Percentiles rank a stretch among this genome's conserved stretches.
phyloP scores from a whole-genome alignment of 2,888 invertebrate species.

The Apeira syringaria region DNA sequence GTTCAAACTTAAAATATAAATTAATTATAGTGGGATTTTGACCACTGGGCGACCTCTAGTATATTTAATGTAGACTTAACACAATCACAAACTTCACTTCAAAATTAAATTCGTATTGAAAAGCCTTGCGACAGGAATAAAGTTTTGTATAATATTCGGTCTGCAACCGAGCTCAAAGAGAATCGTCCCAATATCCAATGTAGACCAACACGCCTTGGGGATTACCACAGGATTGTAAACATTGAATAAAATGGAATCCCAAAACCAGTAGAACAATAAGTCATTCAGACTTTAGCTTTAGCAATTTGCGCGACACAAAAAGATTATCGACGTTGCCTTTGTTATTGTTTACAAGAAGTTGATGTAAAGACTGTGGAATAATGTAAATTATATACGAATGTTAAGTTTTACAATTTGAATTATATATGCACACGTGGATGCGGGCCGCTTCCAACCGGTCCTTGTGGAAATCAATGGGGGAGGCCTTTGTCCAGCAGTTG shows the following conservation, averaged over 20 bases:
- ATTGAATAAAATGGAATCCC: slow-evolving; percentile 31
- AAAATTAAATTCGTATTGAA: background rate
- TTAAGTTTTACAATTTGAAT: too few relatives aligned
- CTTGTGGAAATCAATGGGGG: too few relatives aligned
- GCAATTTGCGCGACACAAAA: slow-evolving; percentile 37
- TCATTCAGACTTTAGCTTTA: slow-evolving; percentile 33
- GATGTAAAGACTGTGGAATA: too few relatives aligned
- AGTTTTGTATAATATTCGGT: slow-evolving; percentile 6
- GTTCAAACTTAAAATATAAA: too few relatives aligned
- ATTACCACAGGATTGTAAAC: slow-evolving; percentile 30
- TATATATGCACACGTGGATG: too few relatives aligned
- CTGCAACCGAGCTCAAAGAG: slow-evolving; percentile 5
- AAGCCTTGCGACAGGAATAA: background rate
- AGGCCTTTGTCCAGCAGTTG: too few relatives aligned
- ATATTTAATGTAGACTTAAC: too few relatives aligned
- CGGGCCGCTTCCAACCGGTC: too few relatives aligned
- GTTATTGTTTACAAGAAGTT: too few relatives aligned
- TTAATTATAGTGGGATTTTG: too few relatives aligned
- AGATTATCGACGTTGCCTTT: slow-evolving; percentile 29
- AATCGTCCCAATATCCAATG: slow-evolving; percentile 12
- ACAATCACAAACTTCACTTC: background rate
- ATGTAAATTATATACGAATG: too few relatives aligned
- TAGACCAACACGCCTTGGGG: slow-evolving; percentile 14
- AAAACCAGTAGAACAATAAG: slow-evolving; percentile 33
- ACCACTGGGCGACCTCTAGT: too few relatives aligned